Evolutionary conservation across 2,797 vertebrate genomes (phyloP), one percentile per base, ranked within the genome.

Genomic region (Nannoperca australis): DNA sequence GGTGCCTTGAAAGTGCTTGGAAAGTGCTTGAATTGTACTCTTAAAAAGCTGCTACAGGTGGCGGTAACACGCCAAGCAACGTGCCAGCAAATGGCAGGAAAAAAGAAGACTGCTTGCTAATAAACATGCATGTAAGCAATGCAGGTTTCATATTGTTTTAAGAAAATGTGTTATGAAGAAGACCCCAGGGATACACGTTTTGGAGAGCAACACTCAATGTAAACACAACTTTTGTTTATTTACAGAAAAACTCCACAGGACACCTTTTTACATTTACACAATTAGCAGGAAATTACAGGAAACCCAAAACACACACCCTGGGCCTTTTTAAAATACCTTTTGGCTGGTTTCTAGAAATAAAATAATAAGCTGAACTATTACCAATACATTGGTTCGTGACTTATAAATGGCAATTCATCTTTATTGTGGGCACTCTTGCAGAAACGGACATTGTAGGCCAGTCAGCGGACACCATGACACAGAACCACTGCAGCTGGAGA

Each of bases 401-500:
- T 53, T 40, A 13, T 15, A 56, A 76, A 58, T 58, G 36, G 2
- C 59, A 42, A 32, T 24, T 24, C 14, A 36, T 79, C 7, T 59
- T 24, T 73, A 10, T 54, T 60, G 36, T 79, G 50, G n/a, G 71
- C 7, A 77, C 30, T 91, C 30, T 91, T 76, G 13, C 73, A 90
- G 92, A 83, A 89, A 89, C 60, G 49, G 60, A 78, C 83, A 76
- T 76, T 73, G 51, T 73, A 0, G 92, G 87, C 65, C 86, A 79
- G 54, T 89, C 82, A 27, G 90, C 89, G 0, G 56, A 91, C 30
- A 91, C 91, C 2, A 74, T 90, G 86, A 85, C 88, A 5, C 91
- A 93, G 1, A 94, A 95, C 86, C 95, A 94, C 14, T 96, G 95
- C 96, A 94, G 85, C 85, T 93, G 3, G 94, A 95, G 73, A 85